A percentile compares a stretch with the other conserved stretches of the same genome.
Conservation (phyloP, 2,888 invertebrate genomes). For the Xylota sylvarum region DNA sequence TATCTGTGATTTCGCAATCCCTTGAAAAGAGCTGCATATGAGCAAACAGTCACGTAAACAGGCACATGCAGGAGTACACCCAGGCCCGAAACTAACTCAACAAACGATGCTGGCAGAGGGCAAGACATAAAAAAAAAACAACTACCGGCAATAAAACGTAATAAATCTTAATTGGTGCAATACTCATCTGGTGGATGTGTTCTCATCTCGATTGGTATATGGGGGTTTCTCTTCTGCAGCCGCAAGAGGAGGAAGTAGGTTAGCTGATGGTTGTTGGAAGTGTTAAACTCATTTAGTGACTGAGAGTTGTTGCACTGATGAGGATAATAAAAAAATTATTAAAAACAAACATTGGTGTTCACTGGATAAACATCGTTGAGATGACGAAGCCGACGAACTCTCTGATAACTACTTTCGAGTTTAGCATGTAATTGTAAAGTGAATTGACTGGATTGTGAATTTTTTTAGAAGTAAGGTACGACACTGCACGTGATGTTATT, state of each 20-base stretch:
- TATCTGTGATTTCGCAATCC: constrained; percentile 40
- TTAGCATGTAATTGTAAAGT: not conserved
- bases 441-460: too few species aligned
- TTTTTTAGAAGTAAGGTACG: too few species aligned
- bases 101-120: constrained; percentile 28
- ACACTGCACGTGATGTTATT: too few species aligned
- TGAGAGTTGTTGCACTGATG: constrained; percentile 30
- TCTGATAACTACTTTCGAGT: not conserved
- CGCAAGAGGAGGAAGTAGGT: not conserved
- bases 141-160: constrained; percentile 45
- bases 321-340: constrained; percentile 24
- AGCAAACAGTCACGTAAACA: constrained; percentile 51
- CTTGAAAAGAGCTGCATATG: constrained; percentile 37
- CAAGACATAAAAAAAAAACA: constrained; percentile 24
- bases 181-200: constrained; percentile 30
- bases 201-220: not conserved
- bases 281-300: constrained; percentile 15
- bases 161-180: constrained; percentile 73
- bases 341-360: constrained; percentile 28
- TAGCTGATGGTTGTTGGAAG: not conserved
- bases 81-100: constrained; percentile 19
- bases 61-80: constrained; percentile 11
- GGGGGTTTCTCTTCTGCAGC: not conserved
- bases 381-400: not conserved
- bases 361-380: not conserved